A percentile compares a stretch with the other conserved stretches of the same genome.
Evolutionary conservation across 2,797 vertebrate species (phyloP).

Genomic region (Eleutherodactylus coqui): DNA sequence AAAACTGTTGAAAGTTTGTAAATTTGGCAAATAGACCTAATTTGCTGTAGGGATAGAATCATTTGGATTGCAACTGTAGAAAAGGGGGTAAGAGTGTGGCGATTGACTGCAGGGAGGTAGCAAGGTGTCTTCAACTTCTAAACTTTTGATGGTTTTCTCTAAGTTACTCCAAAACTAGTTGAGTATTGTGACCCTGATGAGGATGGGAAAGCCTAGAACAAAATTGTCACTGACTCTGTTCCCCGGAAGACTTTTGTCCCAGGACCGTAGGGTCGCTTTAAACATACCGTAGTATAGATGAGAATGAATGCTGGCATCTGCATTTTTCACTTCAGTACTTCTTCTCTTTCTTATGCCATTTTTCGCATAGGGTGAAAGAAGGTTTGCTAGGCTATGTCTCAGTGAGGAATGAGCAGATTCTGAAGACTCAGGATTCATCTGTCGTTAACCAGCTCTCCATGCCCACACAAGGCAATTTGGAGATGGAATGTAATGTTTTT

Average conservation of each 20-base stretch:
- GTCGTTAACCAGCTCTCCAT: neutral
- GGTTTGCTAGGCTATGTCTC: neutral
- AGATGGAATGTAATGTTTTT: slow-evolving; percentile 25
- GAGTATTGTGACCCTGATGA: neutral
- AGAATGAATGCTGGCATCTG: too few relatives aligned
- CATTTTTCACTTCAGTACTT: too few relatives aligned
- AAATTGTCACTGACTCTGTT: too few relatives aligned
- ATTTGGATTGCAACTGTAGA: too few relatives aligned
- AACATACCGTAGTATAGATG: too few relatives aligned
- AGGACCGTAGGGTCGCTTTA: too few relatives aligned
- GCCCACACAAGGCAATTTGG: slow-evolving; percentile 34
- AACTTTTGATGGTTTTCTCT: neutral
- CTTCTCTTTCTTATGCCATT: too few relatives aligned
- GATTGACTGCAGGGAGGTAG: neutral
- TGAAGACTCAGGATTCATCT: neutral
- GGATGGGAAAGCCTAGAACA: too few relatives aligned
- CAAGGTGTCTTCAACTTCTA: neutral
- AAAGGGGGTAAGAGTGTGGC: neutral
- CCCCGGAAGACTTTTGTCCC: too few relatives aligned
- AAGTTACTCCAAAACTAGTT: neutral
- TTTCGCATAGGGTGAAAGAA: neutral
- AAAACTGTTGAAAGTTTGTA: too few relatives aligned
- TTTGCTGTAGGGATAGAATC: too few relatives aligned
- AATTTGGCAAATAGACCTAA: too few relatives aligned
- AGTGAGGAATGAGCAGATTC: neutral